phyloP scores from a whole-genome alignment of 2,113 vertebrate genomes.

The Geothlypis trichas region DNA sequence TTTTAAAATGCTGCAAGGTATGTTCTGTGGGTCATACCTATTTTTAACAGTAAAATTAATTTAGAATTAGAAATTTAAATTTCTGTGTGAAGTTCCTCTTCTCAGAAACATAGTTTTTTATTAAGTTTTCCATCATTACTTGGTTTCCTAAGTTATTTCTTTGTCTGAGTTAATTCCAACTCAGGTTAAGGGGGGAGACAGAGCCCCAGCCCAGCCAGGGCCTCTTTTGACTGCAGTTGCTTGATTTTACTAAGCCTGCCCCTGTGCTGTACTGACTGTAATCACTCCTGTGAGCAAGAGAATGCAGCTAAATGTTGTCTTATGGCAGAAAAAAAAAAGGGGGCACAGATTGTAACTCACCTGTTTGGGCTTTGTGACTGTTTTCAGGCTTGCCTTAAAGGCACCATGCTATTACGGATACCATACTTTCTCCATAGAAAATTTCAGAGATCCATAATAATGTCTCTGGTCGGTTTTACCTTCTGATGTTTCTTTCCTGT shows the following conservation, averaged over 20 bases:
- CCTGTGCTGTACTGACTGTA: background rate
- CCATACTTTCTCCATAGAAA: background rate
- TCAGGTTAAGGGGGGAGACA: background rate
- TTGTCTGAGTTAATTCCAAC: background rate
- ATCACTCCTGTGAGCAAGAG: background rate
- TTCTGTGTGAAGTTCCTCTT: background rate
- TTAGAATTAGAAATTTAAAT: background rate
- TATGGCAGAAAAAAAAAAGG: background rate
- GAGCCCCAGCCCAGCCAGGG: background rate
- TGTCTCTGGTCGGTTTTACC: background rate
- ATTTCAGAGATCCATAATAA: background rate
- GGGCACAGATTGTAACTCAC: background rate
- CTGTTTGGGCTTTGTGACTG: rapidly evolving
- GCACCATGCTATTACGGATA: too few species aligned
- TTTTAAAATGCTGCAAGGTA: background rate
- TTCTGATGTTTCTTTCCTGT: background rate
- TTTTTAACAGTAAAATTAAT: background rate
- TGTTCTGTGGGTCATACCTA: background rate
- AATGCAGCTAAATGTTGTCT: background rate
- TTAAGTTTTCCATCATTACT: background rate
- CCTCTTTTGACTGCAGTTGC: background rate
- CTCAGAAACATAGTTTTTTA: background rate
- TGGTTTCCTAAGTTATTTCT: background rate
- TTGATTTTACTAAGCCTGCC: background rate
- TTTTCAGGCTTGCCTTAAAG: background rate